Percentiles rank a stretch among this genome's conserved stretches.
phyloP scores from a whole-genome alignment of 2,113 vertebrate species.

The Saimiri boliviensis region DNA sequence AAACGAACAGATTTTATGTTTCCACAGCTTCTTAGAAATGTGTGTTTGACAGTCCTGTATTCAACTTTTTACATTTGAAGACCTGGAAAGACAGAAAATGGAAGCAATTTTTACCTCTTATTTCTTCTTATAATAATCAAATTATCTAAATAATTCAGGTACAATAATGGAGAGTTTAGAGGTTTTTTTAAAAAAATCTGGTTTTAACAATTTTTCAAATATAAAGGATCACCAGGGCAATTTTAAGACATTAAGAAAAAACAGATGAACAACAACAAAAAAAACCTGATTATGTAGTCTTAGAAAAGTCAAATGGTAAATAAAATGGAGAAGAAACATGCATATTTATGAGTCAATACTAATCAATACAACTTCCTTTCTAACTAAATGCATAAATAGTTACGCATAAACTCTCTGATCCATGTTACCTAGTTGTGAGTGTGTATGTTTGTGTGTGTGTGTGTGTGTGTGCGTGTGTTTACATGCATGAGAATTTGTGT shows the following conservation, averaged over 20 bases:
- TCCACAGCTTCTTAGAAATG: not conserved
- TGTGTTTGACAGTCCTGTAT: not conserved
- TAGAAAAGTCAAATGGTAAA: not conserved
- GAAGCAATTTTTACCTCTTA: not conserved
- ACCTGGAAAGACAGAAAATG: not conserved
- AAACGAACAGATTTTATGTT: slow-evolving; percentile 35
- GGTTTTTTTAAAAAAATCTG: no score
- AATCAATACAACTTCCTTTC: not conserved
- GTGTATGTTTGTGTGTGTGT: fast-evolving
- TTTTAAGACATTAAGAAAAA: not conserved
- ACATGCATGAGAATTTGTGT: fast-evolving
- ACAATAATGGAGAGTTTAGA: not conserved
- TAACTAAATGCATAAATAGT: no score
- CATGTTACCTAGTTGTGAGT: fast-evolving
- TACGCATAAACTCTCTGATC: fast-evolving
- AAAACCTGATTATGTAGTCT: not conserved
- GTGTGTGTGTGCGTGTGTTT: fast-evolving
- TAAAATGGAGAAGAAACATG: fast-evolving
- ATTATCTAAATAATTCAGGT: not conserved
- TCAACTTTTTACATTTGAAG: not conserved
- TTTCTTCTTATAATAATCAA: not conserved
- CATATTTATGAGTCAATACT: not conserved
- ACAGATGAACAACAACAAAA: not conserved
- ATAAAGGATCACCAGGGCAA: not conserved
- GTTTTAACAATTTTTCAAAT: not conserved